These are phyloP conservation scores for Nomada goodeniana DNA, from an alignment of 2,888 invertebrate species.

Conservation along the genomic window DNA sequence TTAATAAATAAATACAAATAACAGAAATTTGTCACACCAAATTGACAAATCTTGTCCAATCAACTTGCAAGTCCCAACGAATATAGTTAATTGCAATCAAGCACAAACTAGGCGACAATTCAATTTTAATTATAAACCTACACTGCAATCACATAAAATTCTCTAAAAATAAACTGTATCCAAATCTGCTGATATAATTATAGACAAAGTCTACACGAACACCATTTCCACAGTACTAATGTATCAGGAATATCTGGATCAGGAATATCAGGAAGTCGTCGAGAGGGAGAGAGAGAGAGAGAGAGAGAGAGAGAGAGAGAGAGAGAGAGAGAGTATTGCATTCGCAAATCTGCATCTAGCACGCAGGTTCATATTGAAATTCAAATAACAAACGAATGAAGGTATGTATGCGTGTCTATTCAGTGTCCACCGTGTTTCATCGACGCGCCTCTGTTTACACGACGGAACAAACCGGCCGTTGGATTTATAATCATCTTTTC, in stretches of 20 bases:
- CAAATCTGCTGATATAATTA: neutral
- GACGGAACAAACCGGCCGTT: slow-evolving; percentile 29
- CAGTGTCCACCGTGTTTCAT: slow-evolving; percentile 11
- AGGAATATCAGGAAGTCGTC: neutral
- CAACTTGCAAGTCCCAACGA: too few species aligned
- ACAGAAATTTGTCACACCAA: too few species aligned
- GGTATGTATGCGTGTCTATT: slow-evolving; percentile 32
- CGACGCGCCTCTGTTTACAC: slow-evolving; percentile 42
- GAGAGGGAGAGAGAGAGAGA: too few species aligned
- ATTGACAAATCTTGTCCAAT: too few species aligned
- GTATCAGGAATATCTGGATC: slow-evolving; percentile 1
- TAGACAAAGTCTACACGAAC: neutral
- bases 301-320: too few species aligned
- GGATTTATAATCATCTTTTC: slow-evolving; percentile 52
- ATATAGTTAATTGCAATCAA: too few species aligned
- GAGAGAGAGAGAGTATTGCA: neutral
- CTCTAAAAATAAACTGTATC: too few species aligned
- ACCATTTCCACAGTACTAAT: neutral
- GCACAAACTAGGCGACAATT: too few species aligned
- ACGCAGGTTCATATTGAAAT: slow-evolving; percentile 16
- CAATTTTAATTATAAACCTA: too few species aligned
- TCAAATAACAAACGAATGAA: slow-evolving; percentile 41
- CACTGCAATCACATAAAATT: too few species aligned
- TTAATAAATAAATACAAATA: too few species aligned
- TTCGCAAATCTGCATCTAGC: slow-evolving; percentile 4